Evolutionary conservation across 2,113 vertebrate genomes (phyloP), one percentile per base, ranked within the genome.

Genomic region (Dissostichus mawsoni): DNA sequence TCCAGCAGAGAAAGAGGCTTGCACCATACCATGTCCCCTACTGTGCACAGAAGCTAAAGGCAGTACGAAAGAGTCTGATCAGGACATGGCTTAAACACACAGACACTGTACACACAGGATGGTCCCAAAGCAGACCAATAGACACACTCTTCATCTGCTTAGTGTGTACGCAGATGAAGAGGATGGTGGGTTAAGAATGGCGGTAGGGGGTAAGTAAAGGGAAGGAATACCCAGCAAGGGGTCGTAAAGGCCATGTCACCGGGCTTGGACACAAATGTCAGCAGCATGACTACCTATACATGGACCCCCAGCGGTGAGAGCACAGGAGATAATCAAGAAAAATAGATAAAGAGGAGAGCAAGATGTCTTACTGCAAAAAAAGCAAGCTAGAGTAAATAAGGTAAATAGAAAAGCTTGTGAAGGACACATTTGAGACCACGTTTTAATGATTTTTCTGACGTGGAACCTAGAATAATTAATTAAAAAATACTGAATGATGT

Each of bases 201-300:
- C 76, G 17, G 82, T 78, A 70, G 90, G 90, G 88, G 87, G 88
- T 85, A 64, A 66, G 48, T 78, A 68, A 71, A 76, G 87, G 29
- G 61, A 85, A 70, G 83, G 78, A 79, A 82, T 76, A 82, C 80
- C 69, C 89, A 87, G 88, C 82, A 3, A 86, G 92, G 78, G 88
- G 85, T 81, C 73, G 78, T 89, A 93, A 92, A 94, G 92, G 92
- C 88, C 90, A 92, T 86, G 83, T 87, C 81, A 86, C 57, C 13
- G 25, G 88, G 52, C 81, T 79, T 73, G 75, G 84, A 91, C 88
- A 90, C 87, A 93, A 92, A 94, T 91, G 89, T 90, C 88, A 93
- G 68, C 89, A 85, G 88, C 89, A 80, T 74, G 85, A 91, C 69
- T 65, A 80, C 80, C 86, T 89, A 79, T 76, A 83, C 84, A 80